These are phyloP conservation scores for Masticophis lateralis DNA, from an alignment of 2,797 vertebrate genomes.

Conservation along the genomic window DNA sequence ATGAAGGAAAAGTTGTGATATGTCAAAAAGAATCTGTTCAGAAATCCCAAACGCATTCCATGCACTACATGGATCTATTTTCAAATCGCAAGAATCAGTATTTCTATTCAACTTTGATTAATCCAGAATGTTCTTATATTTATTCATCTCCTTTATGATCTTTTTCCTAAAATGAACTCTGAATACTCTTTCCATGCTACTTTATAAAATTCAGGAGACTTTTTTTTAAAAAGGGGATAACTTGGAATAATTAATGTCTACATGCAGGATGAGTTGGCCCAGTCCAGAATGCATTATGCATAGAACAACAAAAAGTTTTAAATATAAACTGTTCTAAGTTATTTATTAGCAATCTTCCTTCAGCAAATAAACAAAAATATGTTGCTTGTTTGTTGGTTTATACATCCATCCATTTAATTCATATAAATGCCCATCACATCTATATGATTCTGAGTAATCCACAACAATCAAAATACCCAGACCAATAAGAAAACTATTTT, in stretches of 20 bases:
- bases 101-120: background rate
- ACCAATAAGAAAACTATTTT: background rate
- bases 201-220: background rate
- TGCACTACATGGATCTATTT: background rate
- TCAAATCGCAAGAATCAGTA: background rate
- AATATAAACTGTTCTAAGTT: background rate
- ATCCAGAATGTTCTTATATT: background rate
- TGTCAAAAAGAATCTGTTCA: background rate
- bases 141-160: background rate
- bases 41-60: background rate
- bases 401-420: background rate
- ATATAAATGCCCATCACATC: background rate
- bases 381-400: background rate
- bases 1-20: background rate
- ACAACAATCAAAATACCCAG: background rate
- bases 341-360: background rate
- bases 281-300: background rate
- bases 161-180: background rate
- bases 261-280: background rate
- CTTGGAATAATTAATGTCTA: background rate
- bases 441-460: background rate
- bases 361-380: background rate
- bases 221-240: background rate
- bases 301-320: background rate
- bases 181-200: background rate